Evolutionary conservation across 2,113 vertebrate species (phyloP).

Genomic region (Cavia aperea): DNA sequence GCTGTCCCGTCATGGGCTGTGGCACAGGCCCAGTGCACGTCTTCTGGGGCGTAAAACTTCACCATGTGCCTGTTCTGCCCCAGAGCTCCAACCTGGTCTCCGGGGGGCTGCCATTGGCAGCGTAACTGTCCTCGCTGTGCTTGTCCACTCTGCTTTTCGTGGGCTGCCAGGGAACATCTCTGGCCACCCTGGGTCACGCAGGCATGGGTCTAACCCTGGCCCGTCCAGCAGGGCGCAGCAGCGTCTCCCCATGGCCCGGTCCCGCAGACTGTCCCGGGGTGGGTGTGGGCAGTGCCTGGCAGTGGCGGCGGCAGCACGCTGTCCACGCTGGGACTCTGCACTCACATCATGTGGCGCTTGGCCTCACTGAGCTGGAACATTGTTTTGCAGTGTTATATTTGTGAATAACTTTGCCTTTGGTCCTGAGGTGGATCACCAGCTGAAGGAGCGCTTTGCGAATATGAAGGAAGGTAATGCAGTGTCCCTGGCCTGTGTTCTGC

Average conservation of each 20-base stretch:
- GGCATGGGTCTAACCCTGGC: background rate
- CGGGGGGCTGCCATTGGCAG: background rate
- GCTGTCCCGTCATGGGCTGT: background rate
- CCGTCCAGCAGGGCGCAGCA: background rate
- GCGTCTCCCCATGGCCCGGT: background rate
- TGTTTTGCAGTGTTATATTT: constrained; percentile 96
- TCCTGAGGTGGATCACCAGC: constrained; percentile 99
- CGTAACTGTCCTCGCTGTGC: background rate
- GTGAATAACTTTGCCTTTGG: constrained; percentile 99
- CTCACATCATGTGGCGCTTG: background rate
- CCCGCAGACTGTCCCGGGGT: background rate
- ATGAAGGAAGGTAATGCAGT: constrained; percentile 95
- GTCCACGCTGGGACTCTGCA: background rate
- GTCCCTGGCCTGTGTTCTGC: background rate
- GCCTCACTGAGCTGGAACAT: constrained; percentile 59
- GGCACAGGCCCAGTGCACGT: background rate
- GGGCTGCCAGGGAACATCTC: background rate
- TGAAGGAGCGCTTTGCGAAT: constrained; percentile 99
- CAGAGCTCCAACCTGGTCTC: background rate
- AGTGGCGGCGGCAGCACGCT: background rate
- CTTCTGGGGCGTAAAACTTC: background rate
- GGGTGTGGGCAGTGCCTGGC: background rate
- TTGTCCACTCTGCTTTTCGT: background rate
- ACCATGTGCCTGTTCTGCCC: background rate
- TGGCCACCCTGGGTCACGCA: background rate